phyloP scores from a whole-genome alignment of 2,797 vertebrate genomes.

The Eptatretus atami region DNA sequence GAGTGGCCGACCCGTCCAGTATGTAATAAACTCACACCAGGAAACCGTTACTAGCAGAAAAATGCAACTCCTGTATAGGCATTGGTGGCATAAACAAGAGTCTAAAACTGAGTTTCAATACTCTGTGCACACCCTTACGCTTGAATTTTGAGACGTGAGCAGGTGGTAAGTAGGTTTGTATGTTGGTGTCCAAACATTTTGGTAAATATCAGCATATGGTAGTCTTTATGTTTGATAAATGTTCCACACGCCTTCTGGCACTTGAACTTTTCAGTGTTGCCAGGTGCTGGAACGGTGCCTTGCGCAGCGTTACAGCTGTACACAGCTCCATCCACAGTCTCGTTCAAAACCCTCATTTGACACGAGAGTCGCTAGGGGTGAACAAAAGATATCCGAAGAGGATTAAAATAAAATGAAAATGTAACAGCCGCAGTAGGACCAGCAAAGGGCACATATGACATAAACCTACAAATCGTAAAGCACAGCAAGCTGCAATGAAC shows the following conservation, averaged over 20 bases:
- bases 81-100: not conserved
- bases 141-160: not conserved
- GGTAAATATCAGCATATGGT: not conserved
- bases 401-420: too few relatives aligned
- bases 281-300: conserved; percentile 19
- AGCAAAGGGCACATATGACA: too few relatives aligned
- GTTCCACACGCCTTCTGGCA: not conserved
- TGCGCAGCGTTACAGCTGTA: conserved; percentile 31
- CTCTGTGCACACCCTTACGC: too few relatives aligned
- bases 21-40: too few relatives aligned
- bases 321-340: conserved; percentile 28
- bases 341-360: conserved; percentile 63
- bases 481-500: too few relatives aligned
- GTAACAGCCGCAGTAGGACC: too few relatives aligned
- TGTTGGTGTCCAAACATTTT: not conserved
- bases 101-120: not conserved
- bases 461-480: too few relatives aligned
- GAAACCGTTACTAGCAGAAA: too few relatives aligned
- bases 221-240: not conserved
- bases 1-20: too few relatives aligned
- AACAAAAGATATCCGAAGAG: too few relatives aligned
- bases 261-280: not conserved
- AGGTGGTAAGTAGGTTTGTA: not conserved
- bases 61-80: too few relatives aligned
- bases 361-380: not conserved